Conservation (phyloP, 2,113 vertebrate genomes). For the Cavia porcellus region DNA sequence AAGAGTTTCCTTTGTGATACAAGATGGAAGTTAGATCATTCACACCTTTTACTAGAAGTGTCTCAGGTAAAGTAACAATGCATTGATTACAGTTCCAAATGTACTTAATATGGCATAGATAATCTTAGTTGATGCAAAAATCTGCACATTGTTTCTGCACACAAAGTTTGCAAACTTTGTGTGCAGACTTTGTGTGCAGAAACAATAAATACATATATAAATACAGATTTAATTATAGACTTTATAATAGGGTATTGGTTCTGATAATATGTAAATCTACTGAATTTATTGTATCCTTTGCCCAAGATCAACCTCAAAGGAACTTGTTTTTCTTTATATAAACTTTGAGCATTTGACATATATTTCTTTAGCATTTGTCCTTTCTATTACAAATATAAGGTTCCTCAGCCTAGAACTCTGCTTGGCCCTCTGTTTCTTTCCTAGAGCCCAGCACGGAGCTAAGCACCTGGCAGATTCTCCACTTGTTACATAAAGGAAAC, state of each 20-base stretch:
- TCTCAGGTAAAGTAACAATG: not conserved
- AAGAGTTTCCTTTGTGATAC: not conserved
- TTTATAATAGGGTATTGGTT: not conserved
- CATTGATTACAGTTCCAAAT: not conserved
- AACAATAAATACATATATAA: not conserved
- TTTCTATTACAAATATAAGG: not conserved
- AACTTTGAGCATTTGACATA: not conserved
- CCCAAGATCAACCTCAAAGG: not conserved
- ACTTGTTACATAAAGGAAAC: not conserved
- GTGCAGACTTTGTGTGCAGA: not conserved
- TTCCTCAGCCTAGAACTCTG: not conserved
- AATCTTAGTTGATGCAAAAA: not conserved
- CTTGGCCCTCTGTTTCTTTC: not conserved
- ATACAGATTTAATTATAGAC: not conserved
- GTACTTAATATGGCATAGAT: not conserved
- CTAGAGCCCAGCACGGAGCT: not conserved
- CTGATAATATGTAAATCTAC: not conserved
- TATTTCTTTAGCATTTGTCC: not conserved
- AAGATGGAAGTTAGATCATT: not conserved
- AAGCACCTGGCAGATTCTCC: not conserved
- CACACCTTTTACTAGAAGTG: not conserved
- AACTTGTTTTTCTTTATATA: not conserved
- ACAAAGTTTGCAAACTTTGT: no score
- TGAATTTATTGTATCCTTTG: not conserved
- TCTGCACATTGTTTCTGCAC: not conserved